A percentile compares a stretch with the other conserved stretches of the same genome.
Conservation (phyloP, 2,113 vertebrate species). For the Cyprinus carpio region DNA sequence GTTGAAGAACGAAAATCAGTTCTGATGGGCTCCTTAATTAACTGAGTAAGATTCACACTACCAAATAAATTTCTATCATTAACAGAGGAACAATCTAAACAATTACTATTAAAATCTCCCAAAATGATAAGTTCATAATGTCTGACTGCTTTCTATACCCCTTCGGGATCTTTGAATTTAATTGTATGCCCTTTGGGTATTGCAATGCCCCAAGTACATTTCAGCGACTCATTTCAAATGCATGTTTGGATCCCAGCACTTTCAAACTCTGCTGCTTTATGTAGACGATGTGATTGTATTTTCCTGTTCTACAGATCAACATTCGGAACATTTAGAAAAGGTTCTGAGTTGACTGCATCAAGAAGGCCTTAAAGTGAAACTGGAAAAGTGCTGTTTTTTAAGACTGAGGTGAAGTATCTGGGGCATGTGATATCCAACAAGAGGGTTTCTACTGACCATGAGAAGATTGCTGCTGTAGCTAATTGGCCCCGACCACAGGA, state of each 20-base stretch:
- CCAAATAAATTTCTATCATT: no score
- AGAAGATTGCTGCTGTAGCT: background rate
- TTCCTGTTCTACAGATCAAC: background rate
- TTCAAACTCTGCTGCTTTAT: background rate
- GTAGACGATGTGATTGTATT: background rate
- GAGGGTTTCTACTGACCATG: background rate
- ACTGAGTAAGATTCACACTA: no score
- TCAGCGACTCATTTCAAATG: background rate
- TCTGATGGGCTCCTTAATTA: no score
- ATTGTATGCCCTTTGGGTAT: background rate
- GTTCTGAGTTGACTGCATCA: background rate
- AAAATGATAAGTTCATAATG: no score
- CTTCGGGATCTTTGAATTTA: background rate
- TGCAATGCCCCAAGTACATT: background rate
- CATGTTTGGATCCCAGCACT: background rate
- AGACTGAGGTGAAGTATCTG: background rate
- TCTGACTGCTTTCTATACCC: background rate
- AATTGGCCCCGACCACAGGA: background rate
- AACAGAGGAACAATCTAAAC: no score
- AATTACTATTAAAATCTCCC: no score
- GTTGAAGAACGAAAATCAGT: no score
- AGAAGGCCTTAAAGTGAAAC: background rate
- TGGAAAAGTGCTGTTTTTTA: background rate
- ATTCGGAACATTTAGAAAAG: background rate
- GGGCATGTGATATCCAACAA: constrained; percentile 4